Conservation (phyloP, 1,140 invertebrate genomes). For the Latrodectus geometricus region DNA sequence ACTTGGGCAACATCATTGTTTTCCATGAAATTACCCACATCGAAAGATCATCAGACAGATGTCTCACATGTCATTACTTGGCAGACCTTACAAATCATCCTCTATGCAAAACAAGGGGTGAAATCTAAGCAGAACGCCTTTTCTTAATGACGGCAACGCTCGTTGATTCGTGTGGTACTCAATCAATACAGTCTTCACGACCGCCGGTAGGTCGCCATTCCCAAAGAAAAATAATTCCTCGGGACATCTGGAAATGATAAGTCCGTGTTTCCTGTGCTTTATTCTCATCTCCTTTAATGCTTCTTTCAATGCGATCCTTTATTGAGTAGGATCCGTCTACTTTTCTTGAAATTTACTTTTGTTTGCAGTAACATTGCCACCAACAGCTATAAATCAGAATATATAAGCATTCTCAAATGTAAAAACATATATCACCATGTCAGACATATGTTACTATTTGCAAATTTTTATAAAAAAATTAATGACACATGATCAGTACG, state of each 20-base stretch:
- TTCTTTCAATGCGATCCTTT: too few relatives aligned
- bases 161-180: not conserved
- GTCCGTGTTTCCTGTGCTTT: not conserved
- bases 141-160: constrained; percentile 38
- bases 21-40: constrained; percentile 14
- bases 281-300: too few relatives aligned
- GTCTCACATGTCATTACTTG: not conserved
- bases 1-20: too few relatives aligned
- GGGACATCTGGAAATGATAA: not conserved
- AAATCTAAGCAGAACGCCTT: not conserved
- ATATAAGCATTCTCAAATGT: too few relatives aligned
- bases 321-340: too few relatives aligned
- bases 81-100: not conserved
- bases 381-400: too few relatives aligned
- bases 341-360: too few relatives aligned
- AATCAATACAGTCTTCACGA: constrained; percentile 50
- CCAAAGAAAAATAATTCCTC: constrained; percentile 27
- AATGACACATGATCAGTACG: too few relatives aligned
- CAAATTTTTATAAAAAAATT: too few relatives aligned
- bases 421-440: too few relatives aligned
- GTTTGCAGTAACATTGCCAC: too few relatives aligned
- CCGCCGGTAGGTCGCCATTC: constrained; percentile 30
- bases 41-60: constrained; percentile 27
- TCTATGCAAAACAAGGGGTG: not conserved
- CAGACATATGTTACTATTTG: too few relatives aligned